Conservation (phyloP, 1,140 invertebrate genomes). For the Drosophila sp. region DNA sequence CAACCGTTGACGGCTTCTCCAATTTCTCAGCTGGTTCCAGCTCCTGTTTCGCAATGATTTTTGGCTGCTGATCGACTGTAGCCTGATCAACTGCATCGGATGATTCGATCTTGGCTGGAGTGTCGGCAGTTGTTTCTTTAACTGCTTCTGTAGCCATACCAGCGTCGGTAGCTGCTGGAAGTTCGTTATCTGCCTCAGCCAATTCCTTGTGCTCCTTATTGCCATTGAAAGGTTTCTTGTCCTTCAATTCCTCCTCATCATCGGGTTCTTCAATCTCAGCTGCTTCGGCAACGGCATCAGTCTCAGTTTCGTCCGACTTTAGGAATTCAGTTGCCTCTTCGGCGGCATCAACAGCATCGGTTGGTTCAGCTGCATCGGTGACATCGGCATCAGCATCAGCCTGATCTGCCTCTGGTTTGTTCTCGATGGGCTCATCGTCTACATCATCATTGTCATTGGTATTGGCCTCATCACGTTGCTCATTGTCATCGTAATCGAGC, state of each 20-base stretch:
- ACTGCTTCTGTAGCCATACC: neutral
- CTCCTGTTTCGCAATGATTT: constrained; percentile 54
- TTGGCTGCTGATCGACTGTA: constrained; percentile 15
- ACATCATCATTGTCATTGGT: constrained; percentile 25
- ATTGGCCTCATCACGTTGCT: constrained; percentile 27
- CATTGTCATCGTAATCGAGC: constrained; percentile 60
- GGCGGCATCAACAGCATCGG: neutral
- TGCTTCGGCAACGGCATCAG: constrained; percentile 38
- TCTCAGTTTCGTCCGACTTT: constrained; percentile 52
- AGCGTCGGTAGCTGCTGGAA: constrained; percentile 13
- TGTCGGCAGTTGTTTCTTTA: constrained; percentile 14
- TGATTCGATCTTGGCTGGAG: constrained; percentile 36
- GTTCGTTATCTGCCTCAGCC: constrained; percentile 13
- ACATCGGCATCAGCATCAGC: constrained; percentile 6
- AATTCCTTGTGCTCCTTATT: constrained; percentile 28
- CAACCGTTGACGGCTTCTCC: constrained; percentile 23
- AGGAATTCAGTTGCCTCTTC: constrained; percentile 34
- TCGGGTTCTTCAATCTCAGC: constrained; percentile 66
- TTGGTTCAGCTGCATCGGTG: neutral
- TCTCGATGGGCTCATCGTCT: constrained; percentile 18
- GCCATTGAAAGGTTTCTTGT: constrained; percentile 62
- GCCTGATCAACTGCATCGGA: constrained; percentile 34
- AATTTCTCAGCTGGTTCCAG: constrained; percentile 40
- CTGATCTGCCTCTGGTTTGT: constrained; percentile 18
- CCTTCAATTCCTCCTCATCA: constrained; percentile 51